These are phyloP conservation scores for Notoglanidium macrostoma DNA, from an alignment of 2,797 vertebrate genomes.

Conservation along the genomic window DNA sequence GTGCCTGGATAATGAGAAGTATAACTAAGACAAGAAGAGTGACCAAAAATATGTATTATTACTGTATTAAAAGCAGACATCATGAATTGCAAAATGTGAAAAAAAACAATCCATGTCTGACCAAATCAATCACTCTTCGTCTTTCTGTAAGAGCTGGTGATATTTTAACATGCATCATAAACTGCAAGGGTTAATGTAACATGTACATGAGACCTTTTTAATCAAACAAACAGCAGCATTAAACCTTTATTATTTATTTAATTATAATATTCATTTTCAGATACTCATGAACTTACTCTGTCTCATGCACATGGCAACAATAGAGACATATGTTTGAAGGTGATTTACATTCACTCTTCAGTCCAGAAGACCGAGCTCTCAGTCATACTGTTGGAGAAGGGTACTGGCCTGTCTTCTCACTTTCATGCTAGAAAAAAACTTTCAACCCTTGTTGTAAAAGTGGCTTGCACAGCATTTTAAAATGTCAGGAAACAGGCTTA, in stretches of 20 bases:
- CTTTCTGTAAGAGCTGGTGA: constrained; percentile 69
- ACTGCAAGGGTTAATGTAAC: constrained; percentile 54
- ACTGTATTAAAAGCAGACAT: constrained; percentile 48
- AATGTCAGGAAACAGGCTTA: not conserved
- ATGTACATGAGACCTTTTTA: constrained; percentile 52
- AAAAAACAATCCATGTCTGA: constrained; percentile 5
- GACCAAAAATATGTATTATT: constrained; percentile 60
- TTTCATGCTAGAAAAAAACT: not conserved
- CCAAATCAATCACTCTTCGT: constrained; percentile 29
- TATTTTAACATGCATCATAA: constrained; percentile 62
- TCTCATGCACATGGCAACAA: constrained; percentile 38
- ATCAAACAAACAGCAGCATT: constrained; percentile 69
- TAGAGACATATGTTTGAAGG: constrained; percentile 7
- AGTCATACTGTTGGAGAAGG: constrained; percentile 5
- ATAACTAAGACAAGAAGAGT: constrained; percentile 56
- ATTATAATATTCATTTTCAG: constrained; percentile 44
- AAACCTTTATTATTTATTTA: constrained; percentile 43
- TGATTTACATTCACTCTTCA: constrained; percentile 33
- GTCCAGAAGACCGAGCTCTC: constrained; percentile 6
- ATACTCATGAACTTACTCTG: constrained; percentile 12
- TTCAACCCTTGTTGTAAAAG: constrained; percentile 28
- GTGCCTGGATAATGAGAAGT: constrained; percentile 57
- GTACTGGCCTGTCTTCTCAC: constrained; percentile 13
- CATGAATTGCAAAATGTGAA: constrained; percentile 33
- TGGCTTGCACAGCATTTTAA: constrained; percentile 7